phyloP scores from a whole-genome alignment of 2,888 invertebrate species.

The Chloroclystis v-ata region DNA sequence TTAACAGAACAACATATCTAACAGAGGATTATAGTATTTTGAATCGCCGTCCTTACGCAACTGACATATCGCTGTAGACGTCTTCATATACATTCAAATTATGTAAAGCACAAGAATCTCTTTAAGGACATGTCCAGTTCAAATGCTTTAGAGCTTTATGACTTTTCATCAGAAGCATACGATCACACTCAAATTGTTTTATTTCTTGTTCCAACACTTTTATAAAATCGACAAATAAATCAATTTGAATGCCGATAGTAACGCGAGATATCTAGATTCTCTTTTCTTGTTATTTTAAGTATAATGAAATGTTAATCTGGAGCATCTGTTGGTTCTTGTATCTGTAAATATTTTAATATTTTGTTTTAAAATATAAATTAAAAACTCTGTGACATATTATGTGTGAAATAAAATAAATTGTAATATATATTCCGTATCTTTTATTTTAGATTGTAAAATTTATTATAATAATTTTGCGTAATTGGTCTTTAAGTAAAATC shows the following conservation, averaged over 20 bases:
- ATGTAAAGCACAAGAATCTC: slow-evolving; percentile 36
- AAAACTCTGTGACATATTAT: slow-evolving; percentile 64
- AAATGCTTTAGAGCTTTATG: slow-evolving; percentile 15
- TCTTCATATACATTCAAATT: slow-evolving; percentile 29
- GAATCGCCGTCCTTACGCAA: slow-evolving; percentile 32
- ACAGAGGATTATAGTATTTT: slow-evolving; percentile 26
- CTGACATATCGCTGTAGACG: slow-evolving; percentile 59
- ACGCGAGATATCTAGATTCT: slow-evolving; percentile 24
- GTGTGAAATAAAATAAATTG: slow-evolving; percentile 75
- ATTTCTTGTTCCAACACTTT: slow-evolving; percentile 4
- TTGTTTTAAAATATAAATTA: slow-evolving; percentile 63
- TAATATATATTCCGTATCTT: slow-evolving; percentile 56
- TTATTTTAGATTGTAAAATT: slow-evolving; percentile 8
- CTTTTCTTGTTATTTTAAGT: slow-evolving; percentile 41
- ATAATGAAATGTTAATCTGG: slow-evolving; percentile 64
- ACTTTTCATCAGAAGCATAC: slow-evolving; percentile 23
- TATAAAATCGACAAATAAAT: slow-evolving; percentile 5
- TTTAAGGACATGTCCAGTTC: slow-evolving; percentile 11
- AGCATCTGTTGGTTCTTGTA: slow-evolving; percentile 68
- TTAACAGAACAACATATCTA: slow-evolving; percentile 40
- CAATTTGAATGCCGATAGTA: slow-evolving; percentile 23
- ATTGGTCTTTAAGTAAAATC: background rate
- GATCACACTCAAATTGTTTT: slow-evolving; percentile 20
- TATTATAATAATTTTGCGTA: background rate
- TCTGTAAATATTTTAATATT: slow-evolving; percentile 70